phyloP scores from a whole-genome alignment of 2,888 invertebrate genomes.

The Ditula angustiorana region DNA sequence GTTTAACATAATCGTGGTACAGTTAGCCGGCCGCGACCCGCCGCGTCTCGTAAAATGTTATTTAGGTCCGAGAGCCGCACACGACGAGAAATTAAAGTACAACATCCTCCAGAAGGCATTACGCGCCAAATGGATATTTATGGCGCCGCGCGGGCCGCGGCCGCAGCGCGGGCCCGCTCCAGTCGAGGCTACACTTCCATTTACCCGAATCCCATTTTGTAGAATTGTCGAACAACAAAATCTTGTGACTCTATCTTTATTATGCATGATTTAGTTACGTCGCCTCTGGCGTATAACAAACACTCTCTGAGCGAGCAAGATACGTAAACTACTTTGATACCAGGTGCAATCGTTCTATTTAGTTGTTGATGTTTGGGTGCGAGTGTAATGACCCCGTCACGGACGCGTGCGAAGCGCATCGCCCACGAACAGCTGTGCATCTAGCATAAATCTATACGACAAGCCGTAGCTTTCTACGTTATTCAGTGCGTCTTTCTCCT shows the following conservation, averaged over 20 bases:
- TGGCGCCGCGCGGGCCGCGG: neutral
- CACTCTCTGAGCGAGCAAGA: neutral
- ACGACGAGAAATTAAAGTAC: conserved; percentile 12
- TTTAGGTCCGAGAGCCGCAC: conserved; percentile 11
- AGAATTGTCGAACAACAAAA: neutral
- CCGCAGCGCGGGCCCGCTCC: too few species aligned
- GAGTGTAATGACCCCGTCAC: too few species aligned
- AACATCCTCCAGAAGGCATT: conserved; percentile 2
- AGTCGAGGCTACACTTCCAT: neutral
- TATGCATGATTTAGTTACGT: neutral
- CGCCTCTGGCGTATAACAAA: neutral
- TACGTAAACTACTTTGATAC: too few species aligned
- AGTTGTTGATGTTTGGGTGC: too few species aligned
- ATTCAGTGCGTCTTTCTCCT: too few species aligned
- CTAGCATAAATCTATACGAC: too few species aligned
- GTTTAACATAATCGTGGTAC: neutral
- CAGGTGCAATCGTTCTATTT: too few species aligned
- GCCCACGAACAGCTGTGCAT: too few species aligned
- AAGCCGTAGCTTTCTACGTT: too few species aligned
- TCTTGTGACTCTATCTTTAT: neutral
- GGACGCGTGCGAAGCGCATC: neutral
- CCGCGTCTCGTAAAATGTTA: conserved; percentile 3
- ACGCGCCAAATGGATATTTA: conserved; percentile 31
- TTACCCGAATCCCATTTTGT: neutral
- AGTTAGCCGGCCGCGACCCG: conserved; percentile 8